Evolutionary conservation across 2,797 vertebrate genomes (phyloP), one percentile per base, ranked within the genome.

Genomic region (Mionectes olivaceus): DNA sequence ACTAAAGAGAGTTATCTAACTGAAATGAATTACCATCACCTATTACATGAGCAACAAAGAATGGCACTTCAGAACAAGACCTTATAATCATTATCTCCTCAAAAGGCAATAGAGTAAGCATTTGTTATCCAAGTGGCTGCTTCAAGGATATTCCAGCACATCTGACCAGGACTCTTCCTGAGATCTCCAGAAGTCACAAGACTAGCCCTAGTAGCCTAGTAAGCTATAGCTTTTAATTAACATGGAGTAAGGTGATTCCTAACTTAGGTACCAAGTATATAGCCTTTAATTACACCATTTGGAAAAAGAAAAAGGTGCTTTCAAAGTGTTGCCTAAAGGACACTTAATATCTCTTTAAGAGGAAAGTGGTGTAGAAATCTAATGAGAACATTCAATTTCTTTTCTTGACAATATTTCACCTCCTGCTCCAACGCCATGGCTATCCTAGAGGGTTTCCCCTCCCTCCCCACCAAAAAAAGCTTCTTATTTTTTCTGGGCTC

Each of bases 191-290:
- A 86, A 85, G 53, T 50, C 73, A 78, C 46, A 71, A 59, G 52
- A 89, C 44, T 17, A n/a, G 71, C 73, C 17, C 15, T 37, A 57
- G 46, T 46, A 94, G 56, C n/a, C 57, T 24, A 53, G 55, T 30
- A 86, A 89, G 67, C 30, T 65, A 50, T 3, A 60, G 53, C 52
- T 44, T 87, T 81, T 91, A 94, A 88, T 84, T 90, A 91, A 90
- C 35, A 52, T 8, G 9, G 32, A 93, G 46, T 75, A 91, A 81
- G 24, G 60, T 16, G 30, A 83, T 65, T 91, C 87, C 63, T 71
- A 76, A 52, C 39, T 69, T 59, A 30, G 32, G 33, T 56, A 83
- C 32, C 47, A 85, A 95, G 73, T 2, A 2, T 81, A 81, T 60
- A 63, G 32, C 47, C 83, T 91, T 78, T 93, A 75, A 88, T 84